These are phyloP conservation scores for Noctua pronuba DNA, from an alignment of 2,888 invertebrate species.

Conservation along the genomic window DNA sequence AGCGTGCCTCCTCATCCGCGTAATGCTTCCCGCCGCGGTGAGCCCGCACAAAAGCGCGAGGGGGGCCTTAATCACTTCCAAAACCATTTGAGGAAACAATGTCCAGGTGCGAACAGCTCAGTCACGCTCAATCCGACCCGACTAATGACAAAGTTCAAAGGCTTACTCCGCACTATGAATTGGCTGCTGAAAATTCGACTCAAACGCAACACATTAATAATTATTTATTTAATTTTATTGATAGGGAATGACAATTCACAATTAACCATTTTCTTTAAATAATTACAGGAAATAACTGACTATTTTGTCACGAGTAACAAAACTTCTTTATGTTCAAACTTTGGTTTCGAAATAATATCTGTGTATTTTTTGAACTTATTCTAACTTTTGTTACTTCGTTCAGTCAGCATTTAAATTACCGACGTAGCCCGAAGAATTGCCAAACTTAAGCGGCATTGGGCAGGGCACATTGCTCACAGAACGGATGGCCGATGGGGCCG, in stretches of 20 bases:
- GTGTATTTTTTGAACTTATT: conserved; percentile 12
- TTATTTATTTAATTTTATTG: conserved; percentile 37
- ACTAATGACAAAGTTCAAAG: conserved; percentile 71
- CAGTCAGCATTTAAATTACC: not conserved
- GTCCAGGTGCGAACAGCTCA: conserved; percentile 77
- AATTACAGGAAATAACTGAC: conserved; percentile 13
- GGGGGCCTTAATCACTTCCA: conserved; percentile 77
- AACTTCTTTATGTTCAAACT: conserved; percentile 1
- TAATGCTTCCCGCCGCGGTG: conserved; percentile 75
- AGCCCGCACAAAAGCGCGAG: conserved; percentile 69
- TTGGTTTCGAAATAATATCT: not conserved
- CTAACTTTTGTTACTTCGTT: conserved; percentile 24
- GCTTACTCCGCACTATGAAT: conserved; percentile 68
- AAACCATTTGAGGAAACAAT: conserved; percentile 75
- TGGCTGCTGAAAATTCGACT: conserved; percentile 22
- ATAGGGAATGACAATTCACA: conserved; percentile 9
- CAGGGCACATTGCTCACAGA: too few relatives aligned
- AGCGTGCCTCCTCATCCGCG: conserved; percentile 81
- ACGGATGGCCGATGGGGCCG: too few relatives aligned
- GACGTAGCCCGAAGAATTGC: too few relatives aligned
- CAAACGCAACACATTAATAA: conserved; percentile 29
- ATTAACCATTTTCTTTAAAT: conserved; percentile 32
- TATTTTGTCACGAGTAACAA: conserved; percentile 47
- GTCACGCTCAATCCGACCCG: conserved; percentile 77
- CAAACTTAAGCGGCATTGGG: too few relatives aligned